Evolutionary conservation across 2,113 vertebrate species (phyloP).

Genomic region (Prionailurus bengalensis): DNA sequence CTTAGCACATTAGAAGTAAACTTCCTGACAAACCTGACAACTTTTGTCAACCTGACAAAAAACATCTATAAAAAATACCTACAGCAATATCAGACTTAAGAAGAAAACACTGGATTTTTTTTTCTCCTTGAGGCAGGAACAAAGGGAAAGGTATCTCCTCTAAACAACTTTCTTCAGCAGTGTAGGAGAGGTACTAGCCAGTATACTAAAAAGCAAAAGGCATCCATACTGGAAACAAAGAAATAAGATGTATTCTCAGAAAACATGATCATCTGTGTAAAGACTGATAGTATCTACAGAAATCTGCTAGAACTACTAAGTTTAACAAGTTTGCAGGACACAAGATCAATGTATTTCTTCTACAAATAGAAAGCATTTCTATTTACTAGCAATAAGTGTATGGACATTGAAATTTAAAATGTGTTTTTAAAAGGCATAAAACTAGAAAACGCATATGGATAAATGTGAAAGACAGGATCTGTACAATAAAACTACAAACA

Average conservation of each 20-base stretch:
- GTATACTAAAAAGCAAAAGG: neutral
- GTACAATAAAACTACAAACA: neutral
- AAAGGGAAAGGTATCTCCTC: neutral
- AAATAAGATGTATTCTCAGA: neutral
- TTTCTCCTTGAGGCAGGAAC: neutral
- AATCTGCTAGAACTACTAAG: neutral
- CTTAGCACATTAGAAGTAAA: neutral
- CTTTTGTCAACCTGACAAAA: neutral
- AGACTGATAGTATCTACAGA: neutral
- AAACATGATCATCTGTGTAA: neutral
- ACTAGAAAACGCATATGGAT: neutral
- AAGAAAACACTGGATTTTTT: neutral
- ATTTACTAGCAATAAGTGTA: neutral
- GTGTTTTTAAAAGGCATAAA: neutral
- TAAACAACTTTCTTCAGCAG: neutral
- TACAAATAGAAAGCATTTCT: neutral
- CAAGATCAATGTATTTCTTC: neutral
- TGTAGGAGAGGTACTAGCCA: neutral
- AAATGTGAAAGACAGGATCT: neutral
- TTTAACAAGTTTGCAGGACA: neutral
- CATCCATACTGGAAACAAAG: neutral
- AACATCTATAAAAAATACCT: neutral
- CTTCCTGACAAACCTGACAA: neutral
- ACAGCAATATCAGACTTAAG: neutral
- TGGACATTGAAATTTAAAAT: neutral